Percentiles rank a stretch among this genome's conserved stretches.
Evolutionary conservation across 1,140 invertebrate genomes (phyloP).

Genomic region (Diprion similis): DNA sequence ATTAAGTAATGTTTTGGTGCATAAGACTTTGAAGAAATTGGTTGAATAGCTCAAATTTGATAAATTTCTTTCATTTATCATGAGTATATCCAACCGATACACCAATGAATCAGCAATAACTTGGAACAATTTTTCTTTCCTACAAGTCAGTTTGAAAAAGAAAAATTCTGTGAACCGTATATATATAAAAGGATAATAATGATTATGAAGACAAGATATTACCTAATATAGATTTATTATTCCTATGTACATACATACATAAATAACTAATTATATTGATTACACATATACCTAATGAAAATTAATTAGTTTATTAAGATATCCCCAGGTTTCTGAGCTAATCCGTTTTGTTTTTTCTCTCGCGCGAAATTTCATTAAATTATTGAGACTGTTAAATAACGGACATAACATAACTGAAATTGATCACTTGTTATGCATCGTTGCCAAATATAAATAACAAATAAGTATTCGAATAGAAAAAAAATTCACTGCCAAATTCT

Average conservation of each 20-base stretch:
- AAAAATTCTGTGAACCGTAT: too few species aligned
- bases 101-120: too few species aligned
- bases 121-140: too few species aligned
- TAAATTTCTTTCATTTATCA: too few species aligned
- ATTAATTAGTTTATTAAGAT: too few species aligned
- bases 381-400: conserved; percentile 12
- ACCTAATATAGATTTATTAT: conserved; percentile 40
- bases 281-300: too few species aligned
- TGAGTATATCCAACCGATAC: too few species aligned
- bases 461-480: conserved; percentile 25
- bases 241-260: conserved; percentile 38
- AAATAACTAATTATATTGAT: conserved; percentile 29
- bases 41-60: too few species aligned
- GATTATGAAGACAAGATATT: neutral
- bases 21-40: too few species aligned
- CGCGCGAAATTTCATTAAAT: neutral
- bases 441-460: conserved; percentile 44
- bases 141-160: too few species aligned
- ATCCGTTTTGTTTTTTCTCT: conserved; percentile 26
- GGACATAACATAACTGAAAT: conserved; percentile 19
- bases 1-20: too few species aligned
- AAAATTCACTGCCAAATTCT: neutral
- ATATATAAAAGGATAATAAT: neutral
- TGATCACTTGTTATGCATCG: conserved; percentile 35
- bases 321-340: conserved; percentile 22